Conservation (phyloP, 2,113 vertebrate genomes). For the Chaenocephalus aceratus region DNA sequence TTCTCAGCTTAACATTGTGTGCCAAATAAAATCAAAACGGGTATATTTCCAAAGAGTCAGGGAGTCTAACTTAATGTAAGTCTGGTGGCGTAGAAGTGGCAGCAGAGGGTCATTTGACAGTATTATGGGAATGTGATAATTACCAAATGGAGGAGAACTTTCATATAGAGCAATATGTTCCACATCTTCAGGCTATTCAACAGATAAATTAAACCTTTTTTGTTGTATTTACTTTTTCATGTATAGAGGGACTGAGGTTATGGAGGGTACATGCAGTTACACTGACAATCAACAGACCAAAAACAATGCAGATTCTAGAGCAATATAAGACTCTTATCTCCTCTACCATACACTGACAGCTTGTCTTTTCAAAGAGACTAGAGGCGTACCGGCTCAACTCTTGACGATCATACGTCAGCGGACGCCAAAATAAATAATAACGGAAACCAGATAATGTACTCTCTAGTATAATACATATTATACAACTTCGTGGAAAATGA, state of each 20-base stretch:
- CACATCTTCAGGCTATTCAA: constrained; percentile 55
- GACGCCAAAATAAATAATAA: constrained; percentile 71
- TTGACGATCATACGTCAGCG: constrained; percentile 33
- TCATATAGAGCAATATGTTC: constrained; percentile 70
- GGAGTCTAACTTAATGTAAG: constrained; percentile 39
- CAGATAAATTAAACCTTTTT: constrained; percentile 48
- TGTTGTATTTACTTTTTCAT: constrained; percentile 39
- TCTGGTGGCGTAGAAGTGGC: constrained; percentile 27
- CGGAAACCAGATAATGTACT: constrained; percentile 64
- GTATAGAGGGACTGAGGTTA: constrained; percentile 51
- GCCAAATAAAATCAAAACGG: constrained; percentile 47
- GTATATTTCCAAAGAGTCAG: constrained; percentile 42
- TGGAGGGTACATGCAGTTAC: constrained; percentile 72
- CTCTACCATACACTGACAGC: constrained; percentile 66
- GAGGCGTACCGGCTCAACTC: constrained; percentile 47
- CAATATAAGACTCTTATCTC: constrained; percentile 61
- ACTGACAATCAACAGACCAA: constrained; percentile 73
- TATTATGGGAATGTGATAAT: constrained; percentile 39
- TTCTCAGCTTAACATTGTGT: constrained; percentile 38
- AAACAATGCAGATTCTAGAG: constrained; percentile 62
- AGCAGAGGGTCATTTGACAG: constrained; percentile 29
- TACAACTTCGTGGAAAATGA: constrained; percentile 66
- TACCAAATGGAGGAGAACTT: constrained; percentile 50
- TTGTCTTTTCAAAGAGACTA: constrained; percentile 62
- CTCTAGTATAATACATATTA: constrained; percentile 76